Evolutionary conservation across 2,113 vertebrate species (phyloP).

Genomic region (Capra hircus): DNA sequence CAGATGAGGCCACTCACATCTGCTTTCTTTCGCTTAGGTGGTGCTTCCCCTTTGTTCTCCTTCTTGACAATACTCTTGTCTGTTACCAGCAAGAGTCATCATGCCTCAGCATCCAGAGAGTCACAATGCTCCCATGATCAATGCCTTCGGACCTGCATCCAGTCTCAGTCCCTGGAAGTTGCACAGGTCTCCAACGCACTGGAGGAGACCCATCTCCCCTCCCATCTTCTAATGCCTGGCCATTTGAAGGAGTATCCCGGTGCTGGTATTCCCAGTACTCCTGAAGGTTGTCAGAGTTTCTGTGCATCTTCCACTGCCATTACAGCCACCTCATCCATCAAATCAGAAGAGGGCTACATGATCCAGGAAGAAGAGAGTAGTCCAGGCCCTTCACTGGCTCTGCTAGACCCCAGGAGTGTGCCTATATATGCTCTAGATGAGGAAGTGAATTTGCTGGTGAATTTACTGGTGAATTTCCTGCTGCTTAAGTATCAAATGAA

Average conservation of each 20-base stretch:
- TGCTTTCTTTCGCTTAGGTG: background rate
- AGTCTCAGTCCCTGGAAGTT: background rate
- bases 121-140: background rate
- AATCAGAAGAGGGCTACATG: background rate
- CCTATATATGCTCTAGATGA: background rate
- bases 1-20: background rate
- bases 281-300: background rate
- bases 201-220: background rate
- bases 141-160: background rate
- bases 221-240: background rate
- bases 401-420: background rate
- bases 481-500: background rate
- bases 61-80: background rate
- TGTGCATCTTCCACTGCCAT: background rate
- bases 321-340: background rate
- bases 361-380: background rate
- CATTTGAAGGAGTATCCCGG: background rate
- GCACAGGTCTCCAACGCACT: background rate
- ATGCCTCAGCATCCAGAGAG: background rate
- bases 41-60: background rate
- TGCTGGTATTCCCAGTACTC: background rate
- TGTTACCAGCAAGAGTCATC: background rate
- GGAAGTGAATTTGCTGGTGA: background rate
- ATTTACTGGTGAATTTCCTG: constrained; percentile 17
- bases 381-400: too few relatives aligned